phyloP scores from a whole-genome alignment of 2,888 invertebrate genomes.

The Capitulum mitella region DNA sequence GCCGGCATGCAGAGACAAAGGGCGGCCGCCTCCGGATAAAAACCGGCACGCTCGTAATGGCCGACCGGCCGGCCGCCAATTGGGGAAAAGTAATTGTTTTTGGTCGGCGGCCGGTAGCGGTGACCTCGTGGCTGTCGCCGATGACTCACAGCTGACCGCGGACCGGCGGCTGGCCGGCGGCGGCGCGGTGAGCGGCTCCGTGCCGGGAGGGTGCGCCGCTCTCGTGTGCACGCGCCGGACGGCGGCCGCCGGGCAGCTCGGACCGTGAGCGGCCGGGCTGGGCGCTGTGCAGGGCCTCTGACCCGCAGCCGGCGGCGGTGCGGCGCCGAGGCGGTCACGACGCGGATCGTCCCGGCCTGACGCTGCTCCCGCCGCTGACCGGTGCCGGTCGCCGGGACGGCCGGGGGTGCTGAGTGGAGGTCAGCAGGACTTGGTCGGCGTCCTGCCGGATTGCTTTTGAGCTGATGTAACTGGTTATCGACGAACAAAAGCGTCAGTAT shows the following conservation, averaged over 20 bases:
- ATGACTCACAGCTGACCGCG: too few species aligned
- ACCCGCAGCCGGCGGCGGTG: neutral
- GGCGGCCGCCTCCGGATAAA: neutral
- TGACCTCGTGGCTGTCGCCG: too few species aligned
- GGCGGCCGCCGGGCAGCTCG: neutral
- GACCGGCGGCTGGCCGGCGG: too few species aligned
- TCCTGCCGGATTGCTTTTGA: too few species aligned
- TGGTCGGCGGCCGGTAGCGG: neutral
- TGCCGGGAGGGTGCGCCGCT: too few species aligned
- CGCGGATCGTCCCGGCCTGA: neutral
- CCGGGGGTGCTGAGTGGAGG: too few species aligned
- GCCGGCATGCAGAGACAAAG: neutral
- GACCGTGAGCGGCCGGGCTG: neutral
- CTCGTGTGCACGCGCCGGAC: neutral
- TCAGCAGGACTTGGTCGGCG: too few species aligned
- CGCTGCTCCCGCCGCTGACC: neutral
- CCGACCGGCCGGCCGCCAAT: neutral
- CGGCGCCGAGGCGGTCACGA: neutral
- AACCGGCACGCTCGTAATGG: neutral
- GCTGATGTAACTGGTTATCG: too few species aligned
- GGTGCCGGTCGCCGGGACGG: too few species aligned
- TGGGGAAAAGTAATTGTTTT: slow-evolving; percentile 1
- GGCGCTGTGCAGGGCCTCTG: too few species aligned
- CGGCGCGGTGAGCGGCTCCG: too few species aligned
- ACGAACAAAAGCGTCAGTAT: too few species aligned